These are phyloP conservation scores for Dasysyrphus tricinctus DNA, from an alignment of 2,888 invertebrate species.

Conservation along the genomic window DNA sequence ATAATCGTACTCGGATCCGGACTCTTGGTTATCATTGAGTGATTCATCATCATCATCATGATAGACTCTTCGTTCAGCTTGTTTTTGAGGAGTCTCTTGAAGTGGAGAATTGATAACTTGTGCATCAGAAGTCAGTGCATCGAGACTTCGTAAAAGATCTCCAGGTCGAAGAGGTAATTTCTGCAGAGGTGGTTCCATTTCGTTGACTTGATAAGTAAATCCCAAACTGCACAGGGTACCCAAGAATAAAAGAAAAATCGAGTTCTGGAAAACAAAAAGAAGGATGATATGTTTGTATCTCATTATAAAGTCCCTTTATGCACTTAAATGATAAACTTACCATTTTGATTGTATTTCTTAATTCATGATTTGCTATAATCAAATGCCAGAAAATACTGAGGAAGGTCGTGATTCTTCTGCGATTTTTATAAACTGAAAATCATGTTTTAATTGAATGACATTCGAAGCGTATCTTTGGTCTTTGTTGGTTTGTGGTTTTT, in stretches of 20 bases:
- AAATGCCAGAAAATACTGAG: constrained; percentile 46
- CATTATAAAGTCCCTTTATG: not conserved
- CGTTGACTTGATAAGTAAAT: constrained; percentile 59
- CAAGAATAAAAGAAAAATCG: constrained; percentile 22
- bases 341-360: constrained; percentile 50
- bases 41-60: constrained; percentile 56
- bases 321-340: constrained; percentile 5
- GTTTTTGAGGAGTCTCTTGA: constrained; percentile 11
- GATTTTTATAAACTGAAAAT: constrained; percentile 55
- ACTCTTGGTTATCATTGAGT: constrained; percentile 67
- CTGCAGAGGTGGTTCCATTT: constrained; percentile 33
- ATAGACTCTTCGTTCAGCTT: constrained; percentile 50
- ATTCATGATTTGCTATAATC: constrained; percentile 33
- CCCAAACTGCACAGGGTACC: constrained; percentile 11
- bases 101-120: constrained; percentile 53
- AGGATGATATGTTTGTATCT: not conserved
- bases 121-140: constrained; percentile 60
- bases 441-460: not conserved
- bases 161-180: constrained; percentile 67
- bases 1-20: constrained; percentile 78
- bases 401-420: not conserved
- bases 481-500: constrained; percentile 54
- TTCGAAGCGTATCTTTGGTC: constrained; percentile 45
- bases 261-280: constrained; percentile 21
- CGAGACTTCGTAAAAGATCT: constrained; percentile 67